These are phyloP conservation scores for Apis florea DNA, from an alignment of 1,140 invertebrate genomes.

Conservation along the genomic window DNA sequence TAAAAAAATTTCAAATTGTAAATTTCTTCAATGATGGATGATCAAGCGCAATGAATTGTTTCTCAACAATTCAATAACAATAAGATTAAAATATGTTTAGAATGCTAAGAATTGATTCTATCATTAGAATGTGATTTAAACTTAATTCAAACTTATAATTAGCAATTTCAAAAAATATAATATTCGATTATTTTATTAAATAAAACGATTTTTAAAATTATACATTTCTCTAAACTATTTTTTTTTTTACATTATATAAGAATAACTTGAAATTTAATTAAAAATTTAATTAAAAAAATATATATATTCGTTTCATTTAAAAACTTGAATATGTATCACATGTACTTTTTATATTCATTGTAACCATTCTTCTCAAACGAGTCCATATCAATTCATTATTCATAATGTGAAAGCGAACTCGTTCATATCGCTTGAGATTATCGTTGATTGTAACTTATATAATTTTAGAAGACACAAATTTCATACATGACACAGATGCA, in stretches of 20 bases:
- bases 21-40: no score
- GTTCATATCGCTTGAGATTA: not conserved
- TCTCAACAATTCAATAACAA: not conserved
- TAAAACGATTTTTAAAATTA: not conserved
- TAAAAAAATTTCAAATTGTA: no score
- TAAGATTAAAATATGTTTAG: not conserved
- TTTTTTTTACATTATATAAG: no score
- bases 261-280: no score
- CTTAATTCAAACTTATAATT: not conserved
- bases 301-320: no score
- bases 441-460: constrained; percentile 5
- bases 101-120: not conserved
- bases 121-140: no score
- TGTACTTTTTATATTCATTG: no score
- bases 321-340: no score
- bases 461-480: constrained; percentile 31
- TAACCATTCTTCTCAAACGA: not conserved
- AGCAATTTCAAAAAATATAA: no score
- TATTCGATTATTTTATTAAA: not conserved
- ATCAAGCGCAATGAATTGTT: no score
- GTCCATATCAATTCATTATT: not conserved
- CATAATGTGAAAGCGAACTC: not conserved
- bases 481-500: not conserved
- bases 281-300: no score
- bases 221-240: not conserved